These are phyloP conservation scores for Petrosia ficiformis DNA, from an alignment of 37 sponge, comb jelly and placozoan species.

Conservation along the genomic window DNA sequence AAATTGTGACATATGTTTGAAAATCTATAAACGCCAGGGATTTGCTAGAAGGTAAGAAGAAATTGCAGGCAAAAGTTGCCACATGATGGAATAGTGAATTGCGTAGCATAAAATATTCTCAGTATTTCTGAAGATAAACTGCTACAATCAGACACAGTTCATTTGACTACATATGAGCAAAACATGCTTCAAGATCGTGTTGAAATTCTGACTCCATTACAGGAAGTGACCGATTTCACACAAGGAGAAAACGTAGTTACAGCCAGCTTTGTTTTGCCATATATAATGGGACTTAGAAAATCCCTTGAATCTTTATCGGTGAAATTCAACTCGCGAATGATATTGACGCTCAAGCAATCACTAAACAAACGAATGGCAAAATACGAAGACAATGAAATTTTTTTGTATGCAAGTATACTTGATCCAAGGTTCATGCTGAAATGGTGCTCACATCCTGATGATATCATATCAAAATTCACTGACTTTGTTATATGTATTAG, in stretches of 20 bases:
- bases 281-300: constrained; percentile 18
- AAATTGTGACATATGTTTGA: constrained; percentile 32
- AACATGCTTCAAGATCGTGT: constrained; percentile 26
- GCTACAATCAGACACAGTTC: constrained; percentile 11
- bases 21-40: constrained; percentile 30
- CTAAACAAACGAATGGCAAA: constrained; percentile 15
- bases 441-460: constrained; percentile 4
- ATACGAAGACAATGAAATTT: constrained; percentile 19
- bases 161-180: constrained; percentile 33
- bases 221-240: constrained; percentile 35
- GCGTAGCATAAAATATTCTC: constrained; percentile 18
- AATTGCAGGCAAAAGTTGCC: constrained; percentile 22
- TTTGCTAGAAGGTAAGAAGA: constrained; percentile 19
- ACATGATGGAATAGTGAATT: constrained; percentile 35
- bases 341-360: constrained; percentile 14
- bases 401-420: constrained; percentile 22
- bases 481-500: too few relatives aligned
- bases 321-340: constrained; percentile 19
- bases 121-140: constrained; percentile 37
- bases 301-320: constrained; percentile 7
- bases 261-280: constrained; percentile 28
- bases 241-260: constrained; percentile 29
- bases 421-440: constrained; percentile 39
- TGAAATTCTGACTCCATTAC: constrained; percentile 39
- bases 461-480: too few relatives aligned